phyloP scores from a whole-genome alignment of 2,888 invertebrate genomes.

The Clistopyga incitator region DNA sequence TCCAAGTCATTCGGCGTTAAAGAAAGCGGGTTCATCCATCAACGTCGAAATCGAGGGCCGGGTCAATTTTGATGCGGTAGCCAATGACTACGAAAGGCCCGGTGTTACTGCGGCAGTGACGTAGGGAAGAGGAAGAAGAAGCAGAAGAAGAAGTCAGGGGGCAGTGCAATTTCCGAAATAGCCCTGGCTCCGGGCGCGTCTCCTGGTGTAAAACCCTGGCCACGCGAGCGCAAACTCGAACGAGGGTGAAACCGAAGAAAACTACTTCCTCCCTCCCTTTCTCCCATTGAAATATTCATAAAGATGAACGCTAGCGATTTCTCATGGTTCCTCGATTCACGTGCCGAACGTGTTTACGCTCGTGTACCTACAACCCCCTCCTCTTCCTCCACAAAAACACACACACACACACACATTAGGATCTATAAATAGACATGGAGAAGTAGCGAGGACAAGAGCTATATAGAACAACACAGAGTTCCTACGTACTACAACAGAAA shows the following conservation, averaged over 20 bases:
- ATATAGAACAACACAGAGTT: neutral
- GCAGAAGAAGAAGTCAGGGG: constrained; percentile 3
- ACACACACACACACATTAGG: neutral
- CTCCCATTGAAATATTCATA: constrained; percentile 66
- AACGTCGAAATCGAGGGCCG: constrained; percentile 46
- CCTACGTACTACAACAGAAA: neutral
- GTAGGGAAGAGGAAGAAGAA: constrained; percentile 9
- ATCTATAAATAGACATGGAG: neutral
- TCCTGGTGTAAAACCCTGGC: constrained; percentile 45
- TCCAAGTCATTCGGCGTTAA: neutral
- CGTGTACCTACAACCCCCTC: constrained; percentile 11
- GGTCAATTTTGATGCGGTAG: constrained; percentile 36
- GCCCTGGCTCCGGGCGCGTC: constrained; percentile 16
- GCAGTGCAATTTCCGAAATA: constrained; percentile 62
- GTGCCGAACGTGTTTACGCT: constrained; percentile 61
- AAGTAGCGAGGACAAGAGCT: constrained; percentile 7
- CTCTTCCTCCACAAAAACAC: neutral
- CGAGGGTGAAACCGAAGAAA: constrained; percentile 53
- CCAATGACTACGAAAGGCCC: constrained; percentile 20
- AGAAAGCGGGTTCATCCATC: constrained; percentile 11
- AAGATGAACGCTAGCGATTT: constrained; percentile 64
- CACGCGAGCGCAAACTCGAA: constrained; percentile 30
- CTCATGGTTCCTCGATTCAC: constrained; percentile 63
- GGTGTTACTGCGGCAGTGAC: neutral
- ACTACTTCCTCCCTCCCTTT: constrained; percentile 18